These are phyloP conservation scores for Cyaniris semiargus DNA, from an alignment of 2,888 invertebrate species.

Conservation along the genomic window DNA sequence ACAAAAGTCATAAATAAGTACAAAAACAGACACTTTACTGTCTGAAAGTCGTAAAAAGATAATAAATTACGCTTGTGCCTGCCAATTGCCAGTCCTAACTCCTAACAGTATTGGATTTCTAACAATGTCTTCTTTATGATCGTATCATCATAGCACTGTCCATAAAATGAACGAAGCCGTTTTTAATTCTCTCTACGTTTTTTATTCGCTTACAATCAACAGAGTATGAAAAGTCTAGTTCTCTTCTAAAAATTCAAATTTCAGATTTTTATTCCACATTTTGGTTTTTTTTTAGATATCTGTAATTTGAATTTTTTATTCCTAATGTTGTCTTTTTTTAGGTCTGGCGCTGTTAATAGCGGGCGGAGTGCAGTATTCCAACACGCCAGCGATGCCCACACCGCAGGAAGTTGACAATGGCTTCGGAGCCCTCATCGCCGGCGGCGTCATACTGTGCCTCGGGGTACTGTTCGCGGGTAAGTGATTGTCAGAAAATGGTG, in stretches of 20 bases:
- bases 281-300: too few relatives aligned
- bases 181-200: background rate
- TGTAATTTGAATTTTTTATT: too few relatives aligned
- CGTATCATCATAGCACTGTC: background rate
- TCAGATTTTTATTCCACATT: background rate
- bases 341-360: constrained; percentile 83
- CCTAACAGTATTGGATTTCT: background rate
- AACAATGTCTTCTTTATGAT: constrained; percentile 9
- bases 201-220: background rate
- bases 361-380: constrained; percentile 81
- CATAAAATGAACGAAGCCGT: background rate
- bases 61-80: background rate
- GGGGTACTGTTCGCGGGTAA: constrained; percentile 82
- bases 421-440: constrained; percentile 82
- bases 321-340: constrained; percentile 49
- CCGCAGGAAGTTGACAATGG: constrained; percentile 62
- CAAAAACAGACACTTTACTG: background rate
- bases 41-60: background rate
- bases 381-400: constrained; percentile 62
- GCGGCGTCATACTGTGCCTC: constrained; percentile 81
- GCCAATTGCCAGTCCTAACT: background rate
- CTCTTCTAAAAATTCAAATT: background rate
- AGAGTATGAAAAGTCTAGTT: background rate
- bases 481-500: constrained; percentile 37
- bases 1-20: background rate